Base-by-base conservation (phyloP, 2,797 vertebrate species). In the Channa striata region DNA sequence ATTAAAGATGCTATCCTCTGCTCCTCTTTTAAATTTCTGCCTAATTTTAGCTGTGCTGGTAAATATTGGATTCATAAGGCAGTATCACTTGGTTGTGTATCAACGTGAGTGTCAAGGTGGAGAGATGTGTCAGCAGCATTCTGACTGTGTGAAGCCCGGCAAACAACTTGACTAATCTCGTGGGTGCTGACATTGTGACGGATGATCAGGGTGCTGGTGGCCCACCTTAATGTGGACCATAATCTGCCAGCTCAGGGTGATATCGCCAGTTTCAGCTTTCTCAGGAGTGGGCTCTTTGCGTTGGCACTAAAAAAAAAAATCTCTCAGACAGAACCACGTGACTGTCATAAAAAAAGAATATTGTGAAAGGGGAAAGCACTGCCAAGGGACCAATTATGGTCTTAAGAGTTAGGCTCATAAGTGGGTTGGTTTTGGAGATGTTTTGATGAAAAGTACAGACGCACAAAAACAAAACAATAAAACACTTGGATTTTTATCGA, bases 121-220 rank as follows among this genome's bases (percentile, higher is more conserved):
- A 79, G 84, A 67, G 81, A 83, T 80, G 87, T 84, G 80, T 87
- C 85, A 85, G 88, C 87, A 83, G 67, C 88, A 82, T 81, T 82
- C 68, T 68, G 77, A 62, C 79, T 65, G 85, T 73, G 78, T 75
- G 78, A 76, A 69, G 86, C 71, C 65, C 79, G 77, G 87, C 84
- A 87, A 91, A 88, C 84, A 87, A 85, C 86, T 69, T 77, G 78
- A 88, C 83, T 88, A 89, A 91, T 91, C 87, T 85, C 4, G 39
- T 80, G 79, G 80, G 83, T 86, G 89, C 90, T 88, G 91, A 90
- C 87, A 81, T 80, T 74, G 87, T 85, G 85, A 88, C 83, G 86
- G 84, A 90, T 88, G 91, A 91, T 91, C 87, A 76, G 80, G 70
- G 75, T 72, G 85, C 78, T 78, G 77, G 78, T 85, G 72, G 87